Evolutionary conservation across 2,888 invertebrate genomes (phyloP), one percentile per base, ranked within the genome.

Genomic region (Aspidiotus destructor): DNA sequence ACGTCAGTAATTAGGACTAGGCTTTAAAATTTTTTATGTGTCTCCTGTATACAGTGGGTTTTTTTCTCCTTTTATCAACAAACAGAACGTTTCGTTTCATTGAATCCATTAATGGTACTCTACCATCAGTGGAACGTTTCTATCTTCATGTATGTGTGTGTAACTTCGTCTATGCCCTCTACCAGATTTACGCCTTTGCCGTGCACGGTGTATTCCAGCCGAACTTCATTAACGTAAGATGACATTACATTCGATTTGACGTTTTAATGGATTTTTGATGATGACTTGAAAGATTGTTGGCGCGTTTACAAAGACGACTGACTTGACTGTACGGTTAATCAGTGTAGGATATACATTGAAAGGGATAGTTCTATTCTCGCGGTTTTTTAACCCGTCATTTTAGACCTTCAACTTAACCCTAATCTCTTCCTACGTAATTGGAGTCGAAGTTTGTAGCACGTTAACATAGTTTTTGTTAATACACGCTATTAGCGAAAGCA

Each of bases 261-360:
- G 48, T n/a, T 11, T 48, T 48, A 48, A 48, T 48, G 48, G 48
- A 48, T 48, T 48, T 48, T 48, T 48, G 48, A 48, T 48, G 48
- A 48, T 48, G 48, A 48, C 48, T 13, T n/a, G 48, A 48, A 48
- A 48, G 48, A 48, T n/a, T 48, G n/a, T 48, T 48, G 48, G n/a
- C 48, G n/a, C 48, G 48, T 48, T 28, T 48, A 48, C 48, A 48
- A 48, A 48, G 48, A 48, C 10, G 10, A 48, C n/a, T 48, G n/a
- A 5, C 28, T n/a, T 28, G n/a, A 48, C 48, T 48, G n/a, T 48
- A 48, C 48, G 48, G 10, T n/a, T 48, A 48, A 11, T 48, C 48
- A 13, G 48, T 48, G 48, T 48, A 48, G 48, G 10, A n/a, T 13
- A n/a, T 13, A 48, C 48, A n/a, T 13, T n/a, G 48, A 48, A 48